Evolutionary conservation across 2,888 invertebrate species (phyloP).

Genomic region (Lomographa bimaculata): DNA sequence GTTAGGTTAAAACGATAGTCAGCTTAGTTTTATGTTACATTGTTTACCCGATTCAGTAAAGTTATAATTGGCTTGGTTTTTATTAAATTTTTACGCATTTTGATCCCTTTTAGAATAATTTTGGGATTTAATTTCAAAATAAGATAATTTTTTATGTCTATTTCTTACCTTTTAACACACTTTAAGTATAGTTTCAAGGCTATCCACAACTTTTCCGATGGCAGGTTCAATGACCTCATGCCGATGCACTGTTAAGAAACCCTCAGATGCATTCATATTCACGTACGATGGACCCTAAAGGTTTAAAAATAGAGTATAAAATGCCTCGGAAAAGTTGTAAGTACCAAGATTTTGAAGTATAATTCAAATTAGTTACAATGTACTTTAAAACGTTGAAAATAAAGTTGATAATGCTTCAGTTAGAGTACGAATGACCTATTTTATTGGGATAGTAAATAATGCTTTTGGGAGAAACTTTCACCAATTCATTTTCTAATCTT

Average conservation of each 20-base stretch:
- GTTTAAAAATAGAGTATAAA: slow-evolving; percentile 32
- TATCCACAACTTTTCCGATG: slow-evolving; percentile 42
- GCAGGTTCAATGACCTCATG: slow-evolving; percentile 61
- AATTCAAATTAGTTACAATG: slow-evolving; percentile 17
- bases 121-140: no score
- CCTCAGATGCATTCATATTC: slow-evolving; percentile 47
- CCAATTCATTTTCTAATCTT: slow-evolving; percentile 20
- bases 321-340: slow-evolving; percentile 38
- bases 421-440: slow-evolving; percentile 16
- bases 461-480: slow-evolving; percentile 17
- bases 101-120: no score
- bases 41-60: no score
- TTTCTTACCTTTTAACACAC: no score
- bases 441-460: slow-evolving; percentile 9
- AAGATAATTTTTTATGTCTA: no score
- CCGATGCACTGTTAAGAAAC: slow-evolving; percentile 57
- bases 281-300: slow-evolving; percentile 41
- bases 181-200: no score
- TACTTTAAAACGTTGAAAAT: background rate
- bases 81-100: no score
- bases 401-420: slow-evolving; percentile 6
- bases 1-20: no score
- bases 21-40: no score
- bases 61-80: no score
- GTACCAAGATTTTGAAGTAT: slow-evolving; percentile 37